Conservation (phyloP, 2,113 vertebrate genomes). For the Spilogale gracilis region DNA sequence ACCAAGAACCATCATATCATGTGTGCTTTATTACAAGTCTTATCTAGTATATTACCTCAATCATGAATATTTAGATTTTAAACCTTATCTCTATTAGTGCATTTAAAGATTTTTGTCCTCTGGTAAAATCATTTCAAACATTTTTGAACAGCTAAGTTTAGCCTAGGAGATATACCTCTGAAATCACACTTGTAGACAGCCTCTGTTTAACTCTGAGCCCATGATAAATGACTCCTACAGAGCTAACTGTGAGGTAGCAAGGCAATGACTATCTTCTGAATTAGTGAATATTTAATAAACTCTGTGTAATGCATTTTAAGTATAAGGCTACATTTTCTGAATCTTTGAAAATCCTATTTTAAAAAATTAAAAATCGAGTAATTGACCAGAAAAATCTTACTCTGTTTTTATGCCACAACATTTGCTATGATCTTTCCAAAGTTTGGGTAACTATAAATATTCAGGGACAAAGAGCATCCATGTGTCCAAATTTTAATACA, state of each 20-base stretch:
- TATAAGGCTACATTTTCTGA: not conserved
- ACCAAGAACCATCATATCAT: not conserved
- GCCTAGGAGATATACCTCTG: not conserved
- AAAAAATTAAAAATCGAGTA: not conserved
- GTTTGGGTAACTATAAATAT: not conserved
- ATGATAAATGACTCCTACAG: not conserved
- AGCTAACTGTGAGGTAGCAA: not conserved
- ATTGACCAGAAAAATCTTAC: not conserved
- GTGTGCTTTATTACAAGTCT: not conserved
- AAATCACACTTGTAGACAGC: not conserved
- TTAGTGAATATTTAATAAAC: constrained; percentile 44
- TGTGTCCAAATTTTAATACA: not conserved
- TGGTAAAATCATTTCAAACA: constrained; percentile 33
- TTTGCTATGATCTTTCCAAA: not conserved
- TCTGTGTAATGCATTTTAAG: not conserved
- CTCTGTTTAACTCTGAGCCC: not conserved
- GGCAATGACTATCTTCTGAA: not conserved
- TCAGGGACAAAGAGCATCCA: not conserved
- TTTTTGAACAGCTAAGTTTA: constrained; percentile 1
- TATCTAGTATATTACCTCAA: not conserved
- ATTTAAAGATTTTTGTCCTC: not conserved
- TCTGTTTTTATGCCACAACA: not conserved
- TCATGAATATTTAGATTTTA: constrained; percentile 30
- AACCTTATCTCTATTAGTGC: not conserved
- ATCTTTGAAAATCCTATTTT: not conserved